Conservation (phyloP, 1,140 invertebrate genomes). For the Ridgeia piscesae region DNA sequence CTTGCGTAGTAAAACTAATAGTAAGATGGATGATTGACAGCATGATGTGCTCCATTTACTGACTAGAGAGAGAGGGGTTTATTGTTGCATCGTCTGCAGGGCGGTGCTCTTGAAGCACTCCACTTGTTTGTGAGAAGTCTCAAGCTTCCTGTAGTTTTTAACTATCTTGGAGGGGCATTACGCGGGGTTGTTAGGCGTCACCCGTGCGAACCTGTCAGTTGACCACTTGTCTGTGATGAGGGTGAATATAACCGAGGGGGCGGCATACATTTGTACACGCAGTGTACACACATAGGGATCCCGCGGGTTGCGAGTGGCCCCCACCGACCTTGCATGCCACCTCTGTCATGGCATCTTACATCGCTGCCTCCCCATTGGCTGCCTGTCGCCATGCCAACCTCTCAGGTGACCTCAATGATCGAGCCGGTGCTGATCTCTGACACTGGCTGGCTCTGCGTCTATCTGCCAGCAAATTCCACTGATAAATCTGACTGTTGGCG, state of each 20-base stretch:
- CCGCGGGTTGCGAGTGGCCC: neutral
- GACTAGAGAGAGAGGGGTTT: neutral
- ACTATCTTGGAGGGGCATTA: neutral
- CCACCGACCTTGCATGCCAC: neutral
- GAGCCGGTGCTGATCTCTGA: neutral
- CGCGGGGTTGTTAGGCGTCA: neutral
- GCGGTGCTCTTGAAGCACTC: neutral
- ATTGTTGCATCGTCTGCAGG: neutral
- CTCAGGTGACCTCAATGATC: neutral
- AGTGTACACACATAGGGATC: neutral
- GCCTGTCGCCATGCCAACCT: neutral
- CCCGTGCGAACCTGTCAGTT: neutral
- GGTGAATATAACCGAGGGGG: neutral
- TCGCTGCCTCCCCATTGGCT: neutral
- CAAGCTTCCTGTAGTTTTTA: slow-evolving; percentile 5
- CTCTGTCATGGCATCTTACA: neutral
- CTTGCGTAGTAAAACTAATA: neutral
- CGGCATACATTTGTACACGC: neutral
- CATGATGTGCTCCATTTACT: neutral
- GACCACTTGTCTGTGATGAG: neutral
- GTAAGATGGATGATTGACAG: neutral
- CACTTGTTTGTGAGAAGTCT: neutral
- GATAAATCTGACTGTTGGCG: neutral
- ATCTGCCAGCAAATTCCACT: neutral
- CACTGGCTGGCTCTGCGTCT: neutral